phyloP scores from a whole-genome alignment of 2,797 vertebrate genomes.

The Silurus lanzhouensis region DNA sequence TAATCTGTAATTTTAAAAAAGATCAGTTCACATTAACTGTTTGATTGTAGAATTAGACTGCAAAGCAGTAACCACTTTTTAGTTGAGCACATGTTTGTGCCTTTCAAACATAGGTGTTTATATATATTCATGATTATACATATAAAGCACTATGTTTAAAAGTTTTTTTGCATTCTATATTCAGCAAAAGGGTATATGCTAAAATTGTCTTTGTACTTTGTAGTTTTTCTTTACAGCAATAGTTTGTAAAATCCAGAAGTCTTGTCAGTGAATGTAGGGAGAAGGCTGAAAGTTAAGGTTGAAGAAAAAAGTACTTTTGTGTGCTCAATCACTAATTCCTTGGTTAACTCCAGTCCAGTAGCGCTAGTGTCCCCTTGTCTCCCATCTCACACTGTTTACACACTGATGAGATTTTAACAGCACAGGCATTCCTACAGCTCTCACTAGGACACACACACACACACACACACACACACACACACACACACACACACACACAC shows the following conservation, averaged over 20 bases:
- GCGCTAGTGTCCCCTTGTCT: constrained; percentile 56
- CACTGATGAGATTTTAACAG: constrained; percentile 73
- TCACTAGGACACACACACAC: not conserved
- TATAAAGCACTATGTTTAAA: too few species aligned
- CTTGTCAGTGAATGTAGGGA: not conserved
- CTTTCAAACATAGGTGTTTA: not conserved
- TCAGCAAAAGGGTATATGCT: not conserved
- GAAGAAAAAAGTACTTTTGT: constrained; percentile 1
- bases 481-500: constrained; percentile 29
- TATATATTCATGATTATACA: too few species aligned
- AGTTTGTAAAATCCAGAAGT: not conserved
- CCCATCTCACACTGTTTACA: constrained; percentile 66
- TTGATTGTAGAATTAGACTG: not conserved
- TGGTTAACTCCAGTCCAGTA: constrained; percentile 56
- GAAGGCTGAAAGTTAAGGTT: not conserved
- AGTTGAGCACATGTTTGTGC: not conserved
- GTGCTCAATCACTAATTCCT: not conserved
- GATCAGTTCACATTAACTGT: not conserved
- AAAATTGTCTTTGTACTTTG: not conserved
- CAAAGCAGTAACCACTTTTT: not conserved
- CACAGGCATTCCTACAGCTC: not conserved
- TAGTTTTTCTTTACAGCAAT: not conserved
- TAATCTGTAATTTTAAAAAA: not conserved
- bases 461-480: constrained; percentile 40
- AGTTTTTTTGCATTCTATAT: not conserved